Evolutionary conservation across 1,140 invertebrate species (phyloP), one percentile per base, ranked within the genome.

Genomic region (Magallana angulata): DNA sequence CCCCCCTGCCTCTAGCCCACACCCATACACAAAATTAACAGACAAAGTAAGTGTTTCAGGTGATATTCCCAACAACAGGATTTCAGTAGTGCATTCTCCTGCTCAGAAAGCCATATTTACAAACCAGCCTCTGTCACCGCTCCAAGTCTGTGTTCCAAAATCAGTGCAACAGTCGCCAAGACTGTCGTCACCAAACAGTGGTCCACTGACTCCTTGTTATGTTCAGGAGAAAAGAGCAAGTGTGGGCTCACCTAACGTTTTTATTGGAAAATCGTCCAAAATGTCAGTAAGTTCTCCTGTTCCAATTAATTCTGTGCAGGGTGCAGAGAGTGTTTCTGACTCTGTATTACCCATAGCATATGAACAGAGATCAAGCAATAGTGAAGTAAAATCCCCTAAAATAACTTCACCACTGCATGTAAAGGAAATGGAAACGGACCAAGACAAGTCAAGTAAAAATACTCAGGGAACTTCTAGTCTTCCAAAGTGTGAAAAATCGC

Each of bases 21-120:
- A 76, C 24, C 68, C 30, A 76, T 76, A 36, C 24, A 76, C 68
- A 36, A 76, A 76, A 36, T 30, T 76, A 12, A 76, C 68, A 12
- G 24, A 76, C 7, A 76, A 76, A 36, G 68, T 30, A 30, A 76
- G 36, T 36, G 30, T 36, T 36, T 11, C 30, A 12, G 24, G 68
- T 76, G 68, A 76, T 30, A 12, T 9, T 76, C 68, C 9, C 24
- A 18, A 9, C 24, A 12, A 4, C 12, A 76, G 11, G 36, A 76
- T 30, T 76, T 76, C 68, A 76, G 11, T 8, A 12, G 18, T 36
- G 24, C 9, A 36, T 76, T 76, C 68, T 12, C 18, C 68, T 76
- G 24, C 68, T 76, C 68, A 36, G 24, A 76, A 9, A 71, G 18
- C 16, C 18, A 71, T 11, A 18, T 30, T 30, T 18, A 76, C 68